phyloP scores from a whole-genome alignment of 2,113 vertebrate species.

The Clarias magur region DNA sequence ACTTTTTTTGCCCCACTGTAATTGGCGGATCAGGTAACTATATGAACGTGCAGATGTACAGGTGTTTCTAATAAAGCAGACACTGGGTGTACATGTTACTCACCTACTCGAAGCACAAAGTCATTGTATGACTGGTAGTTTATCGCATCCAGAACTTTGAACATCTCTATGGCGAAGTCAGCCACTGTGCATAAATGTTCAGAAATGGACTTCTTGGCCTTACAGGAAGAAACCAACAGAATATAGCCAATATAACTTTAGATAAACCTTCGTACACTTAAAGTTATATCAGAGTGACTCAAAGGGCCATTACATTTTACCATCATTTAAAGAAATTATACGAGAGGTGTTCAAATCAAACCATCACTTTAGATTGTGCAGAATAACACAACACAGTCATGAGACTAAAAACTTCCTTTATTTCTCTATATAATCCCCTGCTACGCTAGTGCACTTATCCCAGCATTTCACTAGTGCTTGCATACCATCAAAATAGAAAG shows the following conservation, averaged over 20 bases:
- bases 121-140: conserved; percentile 99
- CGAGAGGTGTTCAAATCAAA: too few species aligned
- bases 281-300: background rate
- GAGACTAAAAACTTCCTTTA: too few species aligned
- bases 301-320: background rate
- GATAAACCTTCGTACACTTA: background rate
- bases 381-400: too few species aligned
- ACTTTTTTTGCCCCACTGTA: background rate
- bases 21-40: background rate
- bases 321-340: background rate
- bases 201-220: conserved; percentile 90
- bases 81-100: conserved; percentile 57
- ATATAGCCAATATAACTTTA: background rate
- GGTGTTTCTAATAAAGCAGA: background rate
- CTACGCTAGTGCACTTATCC: too few species aligned
- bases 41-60: background rate
- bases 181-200: conserved; percentile 91
- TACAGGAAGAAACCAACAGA: conserved; percentile 38
- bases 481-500: too few species aligned
- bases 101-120: conserved; percentile 96
- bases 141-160: conserved; percentile 95
- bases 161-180: conserved; percentile 97
- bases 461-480: too few species aligned
- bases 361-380: too few species aligned
- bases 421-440: too few species aligned